Evolutionary conservation across 53 echinoderm and acorn worm genomes (phyloP).

Genomic region (Zoroaster sp.): DNA sequence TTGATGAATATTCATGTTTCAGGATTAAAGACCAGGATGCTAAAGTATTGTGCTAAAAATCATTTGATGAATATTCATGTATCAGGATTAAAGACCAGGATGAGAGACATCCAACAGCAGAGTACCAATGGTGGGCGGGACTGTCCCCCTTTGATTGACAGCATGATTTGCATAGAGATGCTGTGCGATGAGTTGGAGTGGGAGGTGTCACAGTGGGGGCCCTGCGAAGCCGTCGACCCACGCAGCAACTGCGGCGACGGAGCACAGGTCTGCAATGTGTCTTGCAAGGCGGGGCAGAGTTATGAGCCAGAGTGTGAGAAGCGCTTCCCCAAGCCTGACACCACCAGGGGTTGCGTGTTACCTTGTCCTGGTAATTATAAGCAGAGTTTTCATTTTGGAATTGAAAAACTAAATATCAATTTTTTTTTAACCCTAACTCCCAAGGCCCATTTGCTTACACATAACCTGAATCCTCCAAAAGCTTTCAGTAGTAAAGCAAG

Average conservation of each 20-base stretch:
- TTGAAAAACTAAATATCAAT: neutral
- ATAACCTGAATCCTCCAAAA: too few relatives aligned
- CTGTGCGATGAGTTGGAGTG: conserved; percentile 87
- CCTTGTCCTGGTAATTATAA: conserved; percentile 78
- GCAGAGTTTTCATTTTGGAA: too few relatives aligned
- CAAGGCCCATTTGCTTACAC: too few relatives aligned
- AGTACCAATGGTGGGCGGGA: conserved; percentile 64
- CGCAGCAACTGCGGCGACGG: conserved; percentile 75
- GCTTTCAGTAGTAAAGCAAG: too few relatives aligned
- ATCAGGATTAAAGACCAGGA: conserved; percentile 71
- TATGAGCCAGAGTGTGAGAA: conserved; percentile 64
- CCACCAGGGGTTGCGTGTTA: conserved; percentile 52
- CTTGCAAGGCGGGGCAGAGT: conserved; percentile 74
- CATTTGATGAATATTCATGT: conserved; percentile 42
- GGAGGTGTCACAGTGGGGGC: conserved; percentile 83
- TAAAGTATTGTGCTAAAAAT: too few relatives aligned
- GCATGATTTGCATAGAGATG: conserved; percentile 74
- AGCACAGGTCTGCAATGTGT: conserved; percentile 66
- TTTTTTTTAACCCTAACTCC: too few relatives aligned
- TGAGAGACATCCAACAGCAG: conserved; percentile 43
- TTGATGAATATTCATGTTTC: neutral
- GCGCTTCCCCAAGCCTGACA: conserved; percentile 60
- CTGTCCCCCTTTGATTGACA: conserved; percentile 79
- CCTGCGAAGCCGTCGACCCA: conserved; percentile 57
- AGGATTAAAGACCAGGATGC: conserved; percentile 74